These are phyloP conservation scores for Nasonia giraulti DNA, from an alignment of 1,140 invertebrate genomes.

Conservation along the genomic window DNA sequence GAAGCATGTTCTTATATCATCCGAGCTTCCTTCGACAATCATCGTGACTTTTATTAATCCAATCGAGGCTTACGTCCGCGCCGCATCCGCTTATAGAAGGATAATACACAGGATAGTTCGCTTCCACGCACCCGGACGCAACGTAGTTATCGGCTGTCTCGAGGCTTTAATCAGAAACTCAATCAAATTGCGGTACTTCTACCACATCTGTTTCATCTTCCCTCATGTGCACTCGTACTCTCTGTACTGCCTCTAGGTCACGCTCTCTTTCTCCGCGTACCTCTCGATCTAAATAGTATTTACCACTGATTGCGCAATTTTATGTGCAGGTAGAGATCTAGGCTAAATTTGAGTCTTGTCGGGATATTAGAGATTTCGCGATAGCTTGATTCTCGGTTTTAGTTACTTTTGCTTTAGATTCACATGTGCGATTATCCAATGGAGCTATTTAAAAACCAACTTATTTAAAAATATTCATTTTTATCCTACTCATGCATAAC, in stretches of 20 bases:
- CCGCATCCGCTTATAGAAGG: constrained; percentile 3
- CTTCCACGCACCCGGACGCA: not conserved
- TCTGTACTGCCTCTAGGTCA: not conserved
- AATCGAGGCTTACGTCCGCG: not conserved
- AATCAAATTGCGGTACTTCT: constrained; percentile 36
- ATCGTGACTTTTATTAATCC: constrained; percentile 31
- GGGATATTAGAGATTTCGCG: not conserved
- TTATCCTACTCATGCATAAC: too few relatives aligned
- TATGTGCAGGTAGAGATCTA: not conserved
- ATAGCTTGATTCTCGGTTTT: not conserved
- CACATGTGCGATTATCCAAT: too few relatives aligned
- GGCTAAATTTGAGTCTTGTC: not conserved
- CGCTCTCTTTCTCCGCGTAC: not conserved
- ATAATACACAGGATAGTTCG: constrained; percentile 12
- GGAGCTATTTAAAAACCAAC: too few relatives aligned
- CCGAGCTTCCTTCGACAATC: not conserved
- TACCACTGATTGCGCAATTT: not conserved
- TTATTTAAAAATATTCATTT: too few relatives aligned
- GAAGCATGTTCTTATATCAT: too few relatives aligned
- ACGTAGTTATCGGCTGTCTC: constrained; percentile 34
- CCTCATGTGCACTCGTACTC: too few relatives aligned
- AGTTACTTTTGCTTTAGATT: too few relatives aligned
- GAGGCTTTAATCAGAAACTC: constrained; percentile 34
- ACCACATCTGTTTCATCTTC: constrained; percentile 36
- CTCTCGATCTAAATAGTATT: constrained; percentile 6